These are phyloP conservation scores for Antheraea pernyi DNA, from an alignment of 1,140 invertebrate genomes.

Conservation along the genomic window DNA sequence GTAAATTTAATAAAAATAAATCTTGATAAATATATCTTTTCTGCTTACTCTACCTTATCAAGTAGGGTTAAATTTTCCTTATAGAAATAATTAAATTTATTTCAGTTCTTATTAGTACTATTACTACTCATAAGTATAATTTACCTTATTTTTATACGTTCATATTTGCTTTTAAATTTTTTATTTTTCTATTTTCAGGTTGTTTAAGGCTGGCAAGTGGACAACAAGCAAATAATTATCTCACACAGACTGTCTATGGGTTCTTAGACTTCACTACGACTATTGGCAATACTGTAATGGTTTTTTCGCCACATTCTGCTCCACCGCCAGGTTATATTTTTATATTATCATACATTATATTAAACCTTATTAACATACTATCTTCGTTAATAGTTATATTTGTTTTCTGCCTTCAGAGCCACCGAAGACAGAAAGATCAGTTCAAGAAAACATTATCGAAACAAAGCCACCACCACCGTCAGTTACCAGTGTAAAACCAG, in stretches of 20 bases:
- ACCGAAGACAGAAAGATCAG: constrained; percentile 64
- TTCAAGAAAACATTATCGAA: constrained; percentile 78
- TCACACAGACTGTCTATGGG: constrained; percentile 92
- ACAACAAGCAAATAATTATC: constrained; percentile 54
- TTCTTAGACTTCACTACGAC: constrained; percentile 94
- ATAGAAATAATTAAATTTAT: too few relatives aligned
- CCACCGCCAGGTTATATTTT: constrained; percentile 75
- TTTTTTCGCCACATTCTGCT: constrained; percentile 90
- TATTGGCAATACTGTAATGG: constrained; percentile 93
- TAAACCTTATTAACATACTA: not conserved
- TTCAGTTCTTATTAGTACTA: too few relatives aligned
- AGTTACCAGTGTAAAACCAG: constrained; percentile 62
- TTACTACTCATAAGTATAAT: not conserved
- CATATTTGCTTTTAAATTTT: not conserved
- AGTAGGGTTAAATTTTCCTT: not conserved
- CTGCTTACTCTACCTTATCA: too few relatives aligned
- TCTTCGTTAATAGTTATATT: not conserved
- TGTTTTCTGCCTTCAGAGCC: constrained; percentile 56
- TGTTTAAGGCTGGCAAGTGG: constrained; percentile 33
- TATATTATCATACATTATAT: constrained; percentile 3
- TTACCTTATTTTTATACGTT: not conserved
- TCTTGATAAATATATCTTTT: not conserved
- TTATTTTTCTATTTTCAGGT: constrained; percentile 43
- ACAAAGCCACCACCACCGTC: constrained; percentile 76
- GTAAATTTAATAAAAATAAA: constrained; percentile 17